phyloP scores from a whole-genome alignment of 2,113 vertebrate genomes.

The Delphinus delphis region DNA sequence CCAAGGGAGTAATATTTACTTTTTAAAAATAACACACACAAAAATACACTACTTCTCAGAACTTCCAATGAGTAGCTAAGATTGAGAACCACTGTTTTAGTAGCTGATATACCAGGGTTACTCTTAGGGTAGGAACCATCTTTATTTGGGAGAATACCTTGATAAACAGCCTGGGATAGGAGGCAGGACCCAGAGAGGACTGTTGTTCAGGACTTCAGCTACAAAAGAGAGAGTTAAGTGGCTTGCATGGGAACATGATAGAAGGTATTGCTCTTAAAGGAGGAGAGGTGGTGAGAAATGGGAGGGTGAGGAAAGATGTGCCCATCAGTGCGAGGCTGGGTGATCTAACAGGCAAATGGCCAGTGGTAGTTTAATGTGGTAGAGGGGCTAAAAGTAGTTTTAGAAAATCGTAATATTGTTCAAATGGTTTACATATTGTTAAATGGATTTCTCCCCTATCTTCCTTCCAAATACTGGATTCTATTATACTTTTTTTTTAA shows the following conservation, averaged over 20 bases:
- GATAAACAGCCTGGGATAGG: not conserved
- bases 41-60: not conserved
- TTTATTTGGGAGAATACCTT: slow-evolving; percentile 17
- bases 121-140: not conserved
- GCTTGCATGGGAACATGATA: not conserved
- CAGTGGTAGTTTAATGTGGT: not conserved
- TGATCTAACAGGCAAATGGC: not conserved
- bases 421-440: slow-evolving; percentile 19
- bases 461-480: slow-evolving; percentile 21
- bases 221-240: not conserved
- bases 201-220: not conserved
- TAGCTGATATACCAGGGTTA: not conserved
- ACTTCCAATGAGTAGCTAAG: not conserved
- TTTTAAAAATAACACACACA: not conserved
- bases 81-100: not conserved
- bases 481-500: not conserved
- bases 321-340: not conserved
- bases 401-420: not conserved
- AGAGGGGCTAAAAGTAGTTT: not conserved
- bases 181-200: not conserved
- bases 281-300: not conserved
- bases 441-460: not conserved
- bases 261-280: not conserved
- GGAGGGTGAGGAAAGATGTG: not conserved
- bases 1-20: not conserved